A percentile compares a stretch with the other conserved stretches of the same genome.
Evolutionary conservation across 2,113 vertebrate species (phyloP).

Genomic region (Mormyrus lacerda): DNA sequence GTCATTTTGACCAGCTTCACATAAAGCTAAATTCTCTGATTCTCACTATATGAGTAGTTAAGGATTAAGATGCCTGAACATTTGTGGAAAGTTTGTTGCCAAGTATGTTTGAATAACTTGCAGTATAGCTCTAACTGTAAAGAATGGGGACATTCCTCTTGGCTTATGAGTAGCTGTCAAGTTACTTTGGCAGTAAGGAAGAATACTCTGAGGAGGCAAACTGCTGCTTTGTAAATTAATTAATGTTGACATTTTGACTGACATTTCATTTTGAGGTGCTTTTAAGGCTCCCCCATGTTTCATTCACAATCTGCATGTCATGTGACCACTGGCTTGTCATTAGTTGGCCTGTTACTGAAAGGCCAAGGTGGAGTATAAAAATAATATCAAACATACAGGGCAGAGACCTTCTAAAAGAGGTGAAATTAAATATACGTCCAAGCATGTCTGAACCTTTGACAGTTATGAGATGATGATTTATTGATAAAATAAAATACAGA

Average conservation of each 20-base stretch:
- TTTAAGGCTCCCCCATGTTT: neutral
- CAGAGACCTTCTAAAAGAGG: neutral
- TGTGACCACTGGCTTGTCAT: neutral
- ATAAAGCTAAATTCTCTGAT: neutral
- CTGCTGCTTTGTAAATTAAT: constrained; percentile 11
- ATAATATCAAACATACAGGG: neutral
- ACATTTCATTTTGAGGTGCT: neutral
- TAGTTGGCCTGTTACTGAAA: neutral
- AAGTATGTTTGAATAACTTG: neutral
- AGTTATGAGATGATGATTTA: neutral
- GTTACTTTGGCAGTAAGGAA: neutral
- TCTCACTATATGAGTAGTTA: neutral
- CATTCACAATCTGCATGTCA: neutral
- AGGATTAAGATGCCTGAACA: neutral
- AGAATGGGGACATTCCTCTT: neutral
- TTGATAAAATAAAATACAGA: neutral
- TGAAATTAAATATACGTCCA: neutral
- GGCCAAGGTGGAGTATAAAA: neutral
- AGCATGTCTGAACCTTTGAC: neutral
- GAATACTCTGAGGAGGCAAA: neutral
- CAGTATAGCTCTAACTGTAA: neutral
- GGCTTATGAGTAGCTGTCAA: neutral
- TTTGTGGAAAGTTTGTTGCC: neutral
- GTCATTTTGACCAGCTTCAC: neutral
- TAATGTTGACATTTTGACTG: neutral